Percentiles rank a stretch among this genome's conserved stretches.
phyloP scores from a whole-genome alignment of 2,888 invertebrate genomes.

The Nemotelus nigrinus region DNA sequence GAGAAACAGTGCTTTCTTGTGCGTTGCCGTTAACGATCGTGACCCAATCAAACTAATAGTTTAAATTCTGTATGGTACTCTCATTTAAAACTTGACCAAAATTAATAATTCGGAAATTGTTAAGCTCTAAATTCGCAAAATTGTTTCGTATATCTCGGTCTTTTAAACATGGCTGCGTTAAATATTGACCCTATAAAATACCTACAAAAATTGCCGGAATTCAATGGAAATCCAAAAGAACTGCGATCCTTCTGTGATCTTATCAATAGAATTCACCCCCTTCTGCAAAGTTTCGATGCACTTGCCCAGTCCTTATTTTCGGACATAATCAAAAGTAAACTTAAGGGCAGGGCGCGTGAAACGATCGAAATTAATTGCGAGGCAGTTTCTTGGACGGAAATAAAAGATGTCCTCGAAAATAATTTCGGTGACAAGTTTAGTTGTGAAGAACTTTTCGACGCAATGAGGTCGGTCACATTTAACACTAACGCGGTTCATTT shows the following conservation, averaged over 20 bases:
- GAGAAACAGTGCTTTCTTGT: too few species aligned
- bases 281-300: constrained; percentile 1
- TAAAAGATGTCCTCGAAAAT: constrained; percentile 4
- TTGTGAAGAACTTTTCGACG: neutral
- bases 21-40: too few species aligned
- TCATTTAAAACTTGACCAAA: too few species aligned
- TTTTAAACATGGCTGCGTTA: neutral
- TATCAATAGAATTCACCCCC: neutral
- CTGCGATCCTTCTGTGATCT: neutral
- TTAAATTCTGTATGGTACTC: too few species aligned
- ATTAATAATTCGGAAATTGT: too few species aligned
- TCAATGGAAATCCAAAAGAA: neutral
- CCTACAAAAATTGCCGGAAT: neutral
- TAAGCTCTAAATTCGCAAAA: too few species aligned
- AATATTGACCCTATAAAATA: constrained; percentile 2
- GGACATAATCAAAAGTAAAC: constrained; percentile 3
- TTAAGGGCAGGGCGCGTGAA: constrained; percentile 29
- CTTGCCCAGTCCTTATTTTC: neutral
- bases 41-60: too few species aligned
- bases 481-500: neutral
- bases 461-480: constrained; percentile 21
- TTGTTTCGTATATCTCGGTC: too few species aligned
- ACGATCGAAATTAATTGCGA: constrained; percentile 35
- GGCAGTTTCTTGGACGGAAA: constrained; percentile 20
- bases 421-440: constrained; percentile 30